These are phyloP conservation scores for Allophyes oxyacanthae DNA, from an alignment of 2,888 invertebrate genomes.

Conservation along the genomic window DNA sequence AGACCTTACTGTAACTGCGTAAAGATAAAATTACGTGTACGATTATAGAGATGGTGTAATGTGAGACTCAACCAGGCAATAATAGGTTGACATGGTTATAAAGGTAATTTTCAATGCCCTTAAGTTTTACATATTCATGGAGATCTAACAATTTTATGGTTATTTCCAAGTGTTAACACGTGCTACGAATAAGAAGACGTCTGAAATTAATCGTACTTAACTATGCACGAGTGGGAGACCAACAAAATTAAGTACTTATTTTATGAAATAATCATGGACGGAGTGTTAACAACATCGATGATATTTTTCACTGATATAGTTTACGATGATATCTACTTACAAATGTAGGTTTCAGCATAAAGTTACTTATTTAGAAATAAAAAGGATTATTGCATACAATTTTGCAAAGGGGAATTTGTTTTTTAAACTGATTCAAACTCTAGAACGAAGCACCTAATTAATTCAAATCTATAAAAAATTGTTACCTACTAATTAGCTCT, in stretches of 20 bases:
- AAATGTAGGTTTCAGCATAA: slow-evolving; percentile 34
- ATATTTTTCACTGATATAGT: slow-evolving; percentile 45
- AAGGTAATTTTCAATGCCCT: slow-evolving; percentile 30
- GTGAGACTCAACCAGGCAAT: slow-evolving; percentile 35
- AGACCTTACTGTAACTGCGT: slow-evolving; percentile 16
- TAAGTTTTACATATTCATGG: slow-evolving; percentile 31
- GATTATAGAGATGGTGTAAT: slow-evolving; percentile 35
- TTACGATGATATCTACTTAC: slow-evolving; percentile 41
- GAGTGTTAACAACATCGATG: slow-evolving; percentile 79
- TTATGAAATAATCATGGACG: slow-evolving; percentile 83
- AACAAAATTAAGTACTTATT: slow-evolving; percentile 86
- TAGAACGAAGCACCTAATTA: slow-evolving; percentile 62
- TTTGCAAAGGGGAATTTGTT: slow-evolving; percentile 31
- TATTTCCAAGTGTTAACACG: slow-evolving; percentile 59
- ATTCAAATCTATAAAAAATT: slow-evolving; percentile 47
- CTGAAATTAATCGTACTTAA: slow-evolving; percentile 56
- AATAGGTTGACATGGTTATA: slow-evolving; percentile 24
- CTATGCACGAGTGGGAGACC: slow-evolving; percentile 67
- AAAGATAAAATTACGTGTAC: slow-evolving; percentile 22
- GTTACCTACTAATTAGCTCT: slow-evolving; percentile 50
- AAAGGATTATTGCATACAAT: slow-evolving; percentile 24
- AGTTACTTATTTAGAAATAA: slow-evolving; percentile 30
- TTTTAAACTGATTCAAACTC: slow-evolving; percentile 40
- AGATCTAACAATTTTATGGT: slow-evolving; percentile 23
- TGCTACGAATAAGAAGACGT: slow-evolving; percentile 37